Evolutionary conservation across 2,797 vertebrate genomes (phyloP).

Genomic region (Phrynocephalus guinanensis): DNA sequence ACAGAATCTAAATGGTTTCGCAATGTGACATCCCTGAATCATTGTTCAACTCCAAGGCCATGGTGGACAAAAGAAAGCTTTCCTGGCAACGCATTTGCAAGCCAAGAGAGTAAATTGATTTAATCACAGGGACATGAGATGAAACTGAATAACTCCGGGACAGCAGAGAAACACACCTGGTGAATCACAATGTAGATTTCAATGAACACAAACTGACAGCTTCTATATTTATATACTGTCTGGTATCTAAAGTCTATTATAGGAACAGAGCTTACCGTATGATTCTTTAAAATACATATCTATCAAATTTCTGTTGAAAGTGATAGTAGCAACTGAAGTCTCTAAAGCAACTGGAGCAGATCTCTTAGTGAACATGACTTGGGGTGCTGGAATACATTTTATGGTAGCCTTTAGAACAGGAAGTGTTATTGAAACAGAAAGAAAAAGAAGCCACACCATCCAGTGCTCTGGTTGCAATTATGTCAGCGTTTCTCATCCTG

Average conservation of each 20-base stretch:
- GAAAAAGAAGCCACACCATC: not conserved
- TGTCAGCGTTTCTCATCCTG: not conserved
- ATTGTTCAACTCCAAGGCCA: constrained; percentile 16
- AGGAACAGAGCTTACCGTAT: constrained; percentile 11
- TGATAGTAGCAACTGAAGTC: constrained; percentile 6
- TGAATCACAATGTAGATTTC: constrained; percentile 9
- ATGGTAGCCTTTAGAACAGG: not conserved
- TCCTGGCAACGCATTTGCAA: constrained; percentile 35
- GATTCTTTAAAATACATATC: constrained; percentile 13
- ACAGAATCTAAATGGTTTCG: constrained; percentile 16
- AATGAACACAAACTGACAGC: not conserved
- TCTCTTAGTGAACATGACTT: constrained; percentile 20
- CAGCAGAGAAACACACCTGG: constrained; percentile 16
- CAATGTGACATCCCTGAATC: not conserved
- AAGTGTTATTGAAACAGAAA: not conserved
- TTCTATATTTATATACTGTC: constrained; percentile 24
- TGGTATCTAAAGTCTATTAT: constrained; percentile 21
- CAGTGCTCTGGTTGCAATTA: not conserved
- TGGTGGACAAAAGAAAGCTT: constrained; percentile 22
- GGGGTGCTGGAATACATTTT: not conserved
- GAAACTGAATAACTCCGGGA: constrained; percentile 20
- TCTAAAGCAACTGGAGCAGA: constrained; percentile 15
- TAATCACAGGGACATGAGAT: constrained; percentile 35
- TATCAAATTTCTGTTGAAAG: not conserved
- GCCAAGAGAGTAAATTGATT: constrained; percentile 28